Evolutionary conservation across 1,140 invertebrate genomes (phyloP), one percentile per base, ranked within the genome.

Genomic region (Lordiphosa collinella): DNA sequence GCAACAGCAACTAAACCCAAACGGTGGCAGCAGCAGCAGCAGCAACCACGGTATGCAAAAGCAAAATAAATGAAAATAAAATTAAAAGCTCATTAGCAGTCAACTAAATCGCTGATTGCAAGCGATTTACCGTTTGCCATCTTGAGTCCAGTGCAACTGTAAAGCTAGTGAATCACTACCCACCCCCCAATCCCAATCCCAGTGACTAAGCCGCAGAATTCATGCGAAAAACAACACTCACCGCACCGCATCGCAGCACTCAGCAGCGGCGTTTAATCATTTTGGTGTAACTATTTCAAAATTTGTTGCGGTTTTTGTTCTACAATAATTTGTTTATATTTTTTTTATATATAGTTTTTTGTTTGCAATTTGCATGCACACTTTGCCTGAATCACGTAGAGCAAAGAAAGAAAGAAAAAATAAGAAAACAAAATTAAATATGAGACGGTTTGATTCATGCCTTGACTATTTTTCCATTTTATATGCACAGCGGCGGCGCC

Each of bases 81-180:
- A 9, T 63, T 63, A 32, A 63, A 60, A 60, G 58, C 58, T 61
- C 55, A 61, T 60, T 61, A 59, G 40, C 54, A 29, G 35, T 25
- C 11, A 4, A 58, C 53, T 12, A 25, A 60, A 60, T n/a, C 40
- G 58, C 12, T 41, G 57, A 25, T 59, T 61, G 48, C 16, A 18
- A 25, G 22, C 22, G 58, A 61, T 61, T 61, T 59, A 60, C 58
- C 58, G 58, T 56, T 61, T 60, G 32, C 36, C 59, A 44, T 12
- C 44, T 29, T 29, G 2, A 50, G 36, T 41, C 56, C 49, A 60
- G 59, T 60, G 56, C 18, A 60, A 62, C 7, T 60, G 48, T 31
- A 41, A 60, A 56, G 43, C 11, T 10, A 16, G 56, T 62, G 59
- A 62, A 60, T 62, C 59, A 62, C 29, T 25, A 35, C 35, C 53